Evolutionary conservation across 2,113 vertebrate species (phyloP), one percentile per base, ranked within the genome.

Genomic region (Pyrgilauda ruficollis): DNA sequence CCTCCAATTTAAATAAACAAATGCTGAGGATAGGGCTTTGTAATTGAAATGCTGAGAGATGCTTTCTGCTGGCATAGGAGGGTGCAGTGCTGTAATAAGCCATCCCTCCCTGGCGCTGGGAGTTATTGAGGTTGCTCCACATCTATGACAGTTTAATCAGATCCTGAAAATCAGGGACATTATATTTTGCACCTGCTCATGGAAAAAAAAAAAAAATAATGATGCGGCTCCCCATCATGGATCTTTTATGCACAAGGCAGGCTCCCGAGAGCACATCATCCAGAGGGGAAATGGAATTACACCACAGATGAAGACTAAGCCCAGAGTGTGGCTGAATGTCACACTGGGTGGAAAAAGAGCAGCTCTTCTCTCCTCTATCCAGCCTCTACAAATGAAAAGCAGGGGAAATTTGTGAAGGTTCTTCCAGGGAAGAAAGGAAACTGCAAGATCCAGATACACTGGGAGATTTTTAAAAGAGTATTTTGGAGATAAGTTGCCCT

Each of bases 121-220:
- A 96, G 92, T 97, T 96, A 96, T 91, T 87, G 97, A 74, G 67
- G 87, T 44, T 63, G 95, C 75, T 94, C 86, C 16, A 6, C 15
- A 64, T 76, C 96, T 89, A 58, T 97, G 97, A 98, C 95, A 97
- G 96, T 97, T 97, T 95, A 96, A 98, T 98, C 97, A 97, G 96
- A 96, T 94, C 95, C 85, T 31, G 96, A 92, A 96, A 97, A 97
- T 96, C 97, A 94, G 95, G 94, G 89, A 59, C 91, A 94, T 95
- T 94, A 64, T 92, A 76, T 56, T 82, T 94, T 92, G 94, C 95
- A 97, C 96, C 97, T 97, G 97, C 97, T 97, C 96, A 37, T 74
- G 90, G 91, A 10, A 39, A 76, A 93, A 80, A 58, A 55, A 52
- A 46, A 90, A 76, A 81, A 91, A 9, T 91, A 86, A 87, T 53